A percentile compares a stretch with the other conserved stretches of the same genome.
Evolutionary conservation across 2,113 vertebrate genomes (phyloP).

Genomic region (Pollimyrus isidori): DNA sequence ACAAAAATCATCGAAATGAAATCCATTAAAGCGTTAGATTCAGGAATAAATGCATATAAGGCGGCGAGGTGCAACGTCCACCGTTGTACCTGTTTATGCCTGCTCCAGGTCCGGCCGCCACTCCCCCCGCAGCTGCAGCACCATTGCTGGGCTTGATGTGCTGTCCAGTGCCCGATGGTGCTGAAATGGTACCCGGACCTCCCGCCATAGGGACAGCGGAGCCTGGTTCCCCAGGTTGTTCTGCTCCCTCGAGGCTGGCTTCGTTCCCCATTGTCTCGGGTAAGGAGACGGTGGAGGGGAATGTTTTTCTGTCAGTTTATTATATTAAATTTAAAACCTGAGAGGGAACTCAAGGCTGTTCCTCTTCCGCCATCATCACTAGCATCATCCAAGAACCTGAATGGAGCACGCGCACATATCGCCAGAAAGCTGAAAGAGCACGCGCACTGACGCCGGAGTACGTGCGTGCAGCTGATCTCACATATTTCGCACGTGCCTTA

Average conservation of each 20-base stretch:
- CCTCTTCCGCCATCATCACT: constrained; percentile 73
- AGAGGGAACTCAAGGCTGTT: constrained; percentile 60
- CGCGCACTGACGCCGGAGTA: constrained; percentile 52
- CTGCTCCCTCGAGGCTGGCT: constrained; percentile 64
- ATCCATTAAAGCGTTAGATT: constrained; percentile 18
- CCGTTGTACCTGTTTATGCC: constrained; percentile 65
- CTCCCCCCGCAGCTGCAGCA: constrained; percentile 57
- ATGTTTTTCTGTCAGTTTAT: constrained; percentile 43
- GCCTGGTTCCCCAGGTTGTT: constrained; percentile 58
- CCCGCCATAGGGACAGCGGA: constrained; percentile 55
- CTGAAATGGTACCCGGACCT: constrained; percentile 70
- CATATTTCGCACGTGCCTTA: constrained; percentile 11
- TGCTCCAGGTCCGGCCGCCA: constrained; percentile 54
- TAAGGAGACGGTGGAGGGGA: constrained; percentile 46
- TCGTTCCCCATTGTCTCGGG: constrained; percentile 66
- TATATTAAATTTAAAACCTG: constrained; percentile 48
- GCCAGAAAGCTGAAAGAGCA: constrained; percentile 41
- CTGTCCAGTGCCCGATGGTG: constrained; percentile 71
- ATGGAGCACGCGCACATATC: constrained; percentile 61
- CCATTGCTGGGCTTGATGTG: constrained; percentile 69
- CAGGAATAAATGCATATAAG: constrained; percentile 23
- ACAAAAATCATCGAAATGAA: neutral
- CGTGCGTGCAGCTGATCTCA: constrained; percentile 45
- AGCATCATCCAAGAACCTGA: constrained; percentile 62
- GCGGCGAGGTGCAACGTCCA: constrained; percentile 21